Evolutionary conservation across 2,797 vertebrate species (phyloP).

Genomic region (Sebastes diaconus): DNA sequence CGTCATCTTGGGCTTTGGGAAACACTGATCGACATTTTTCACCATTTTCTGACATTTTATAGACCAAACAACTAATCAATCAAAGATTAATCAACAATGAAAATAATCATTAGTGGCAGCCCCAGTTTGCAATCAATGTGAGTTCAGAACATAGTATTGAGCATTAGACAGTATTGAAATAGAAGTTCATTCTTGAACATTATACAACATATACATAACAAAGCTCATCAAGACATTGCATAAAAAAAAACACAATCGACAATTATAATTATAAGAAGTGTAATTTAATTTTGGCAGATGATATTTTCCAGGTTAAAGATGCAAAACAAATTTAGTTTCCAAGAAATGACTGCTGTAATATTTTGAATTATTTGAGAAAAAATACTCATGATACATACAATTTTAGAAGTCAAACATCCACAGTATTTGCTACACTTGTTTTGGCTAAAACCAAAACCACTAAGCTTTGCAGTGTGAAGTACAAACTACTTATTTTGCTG

Average conservation of each 20-base stretch:
- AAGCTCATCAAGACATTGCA: neutral
- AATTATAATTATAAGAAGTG: neutral
- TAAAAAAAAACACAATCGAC: neutral
- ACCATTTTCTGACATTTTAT: too few species aligned
- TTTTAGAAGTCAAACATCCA: neutral
- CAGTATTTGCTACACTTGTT: neutral
- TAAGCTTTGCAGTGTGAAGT: neutral
- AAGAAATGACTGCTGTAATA: neutral
- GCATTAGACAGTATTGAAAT: neutral
- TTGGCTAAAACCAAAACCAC: slow-evolving; percentile 2
- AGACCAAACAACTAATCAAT: neutral
- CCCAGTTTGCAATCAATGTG: neutral
- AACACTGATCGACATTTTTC: neutral
- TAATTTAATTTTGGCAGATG: neutral
- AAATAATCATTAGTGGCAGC: neutral
- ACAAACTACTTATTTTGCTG: neutral
- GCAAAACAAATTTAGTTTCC: neutral
- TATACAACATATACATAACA: neutral
- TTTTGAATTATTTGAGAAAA: neutral
- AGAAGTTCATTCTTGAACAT: neutral
- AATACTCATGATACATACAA: neutral
- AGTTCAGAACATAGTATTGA: neutral
- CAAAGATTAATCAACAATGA: neutral
- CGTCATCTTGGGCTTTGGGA: neutral
- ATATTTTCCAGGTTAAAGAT: neutral